Percentiles rank a stretch among this genome's conserved stretches.
Conservation (phyloP, 2,888 invertebrate genomes). For the Pristionchus maxplancki region DNA sequence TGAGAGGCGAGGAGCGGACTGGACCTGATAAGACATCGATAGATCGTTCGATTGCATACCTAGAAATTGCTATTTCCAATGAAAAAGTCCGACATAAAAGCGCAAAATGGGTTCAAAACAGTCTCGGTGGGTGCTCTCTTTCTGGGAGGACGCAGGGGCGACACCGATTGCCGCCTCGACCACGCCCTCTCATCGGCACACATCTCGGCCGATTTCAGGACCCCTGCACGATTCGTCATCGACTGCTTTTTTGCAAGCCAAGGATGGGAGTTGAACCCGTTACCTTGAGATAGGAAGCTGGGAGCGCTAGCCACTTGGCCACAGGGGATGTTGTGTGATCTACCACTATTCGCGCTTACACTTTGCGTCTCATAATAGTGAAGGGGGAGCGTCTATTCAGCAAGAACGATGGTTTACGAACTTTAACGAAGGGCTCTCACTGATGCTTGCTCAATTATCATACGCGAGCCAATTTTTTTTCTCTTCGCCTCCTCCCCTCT, state of each 20-base stretch:
- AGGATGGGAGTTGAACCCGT: constrained; percentile 39
- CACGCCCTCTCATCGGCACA: constrained; percentile 64
- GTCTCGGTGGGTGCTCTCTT: constrained; percentile 65
- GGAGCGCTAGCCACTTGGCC: constrained; percentile 16
- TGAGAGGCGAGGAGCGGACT: background rate
- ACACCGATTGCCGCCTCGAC: constrained; percentile 56
- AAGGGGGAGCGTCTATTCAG: too few species aligned
- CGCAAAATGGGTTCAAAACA: background rate
- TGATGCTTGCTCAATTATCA: too few species aligned
- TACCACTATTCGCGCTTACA: too few species aligned
- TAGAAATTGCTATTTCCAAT: background rate
- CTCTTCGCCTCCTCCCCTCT: too few species aligned
- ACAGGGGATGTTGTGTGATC: background rate
- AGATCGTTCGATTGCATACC: background rate
- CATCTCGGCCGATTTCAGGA: constrained; percentile 74
- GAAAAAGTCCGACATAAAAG: background rate
- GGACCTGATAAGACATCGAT: background rate
- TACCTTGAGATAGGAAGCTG: background rate
- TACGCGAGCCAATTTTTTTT: too few species aligned
- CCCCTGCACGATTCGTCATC: constrained; percentile 75
- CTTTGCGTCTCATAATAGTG: too few species aligned
- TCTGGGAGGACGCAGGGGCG: constrained; percentile 53
- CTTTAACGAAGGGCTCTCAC: too few species aligned
- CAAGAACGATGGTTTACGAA: too few species aligned
- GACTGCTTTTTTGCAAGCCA: constrained; percentile 49